These are phyloP conservation scores for Macrotus californicus DNA, from an alignment of 2,113 vertebrate species.

Conservation along the genomic window DNA sequence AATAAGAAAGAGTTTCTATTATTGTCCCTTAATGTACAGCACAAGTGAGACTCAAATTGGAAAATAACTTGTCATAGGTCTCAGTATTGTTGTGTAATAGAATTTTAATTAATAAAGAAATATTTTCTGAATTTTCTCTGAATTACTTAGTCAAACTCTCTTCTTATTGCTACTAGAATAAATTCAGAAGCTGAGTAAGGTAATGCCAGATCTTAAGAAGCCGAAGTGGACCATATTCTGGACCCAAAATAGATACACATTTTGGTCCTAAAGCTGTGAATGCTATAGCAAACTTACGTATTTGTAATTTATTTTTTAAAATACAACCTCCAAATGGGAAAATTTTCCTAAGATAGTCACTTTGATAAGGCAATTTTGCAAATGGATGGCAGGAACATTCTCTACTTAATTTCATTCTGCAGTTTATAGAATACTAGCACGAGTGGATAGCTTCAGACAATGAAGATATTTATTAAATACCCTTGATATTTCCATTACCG, in stretches of 20 bases:
- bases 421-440: not conserved
- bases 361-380: not conserved
- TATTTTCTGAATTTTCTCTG: constrained; percentile 5
- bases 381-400: not conserved
- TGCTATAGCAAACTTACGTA: not conserved
- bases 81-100: not conserved
- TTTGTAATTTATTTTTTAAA: constrained; percentile 31
- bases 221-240: not conserved
- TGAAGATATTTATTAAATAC: not conserved
- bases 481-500: not conserved
- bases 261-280: constrained; percentile 46
- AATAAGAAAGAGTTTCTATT: not conserved
- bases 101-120: not conserved
- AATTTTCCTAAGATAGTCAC: not conserved
- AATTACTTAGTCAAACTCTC: not conserved
- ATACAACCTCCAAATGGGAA: not conserved
- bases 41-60: not conserved
- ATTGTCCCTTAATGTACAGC: not conserved
- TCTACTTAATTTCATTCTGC: not conserved
- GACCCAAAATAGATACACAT: not conserved
- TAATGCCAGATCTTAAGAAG: constrained; percentile 6
- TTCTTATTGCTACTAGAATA: not conserved
- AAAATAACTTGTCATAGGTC: not conserved
- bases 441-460: not conserved
- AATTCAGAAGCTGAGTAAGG: not conserved